Evolutionary conservation across 1,140 invertebrate species (phyloP).

Genomic region (Drosophila oshimai): DNA sequence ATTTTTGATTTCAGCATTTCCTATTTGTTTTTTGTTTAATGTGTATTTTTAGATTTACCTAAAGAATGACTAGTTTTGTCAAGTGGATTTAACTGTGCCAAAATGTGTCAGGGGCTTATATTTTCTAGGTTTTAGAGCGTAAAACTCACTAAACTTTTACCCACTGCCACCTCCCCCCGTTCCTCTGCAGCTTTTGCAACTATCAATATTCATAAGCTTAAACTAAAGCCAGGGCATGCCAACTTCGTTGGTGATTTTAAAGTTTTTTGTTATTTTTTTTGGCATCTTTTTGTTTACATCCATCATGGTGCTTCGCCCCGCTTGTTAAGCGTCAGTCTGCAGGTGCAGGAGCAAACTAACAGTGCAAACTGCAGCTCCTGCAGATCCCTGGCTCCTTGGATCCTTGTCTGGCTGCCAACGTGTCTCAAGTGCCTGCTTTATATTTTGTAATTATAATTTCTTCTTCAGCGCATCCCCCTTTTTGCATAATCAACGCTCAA

Average conservation of each 20-base stretch:
- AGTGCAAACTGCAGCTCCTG: neutral
- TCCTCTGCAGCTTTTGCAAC: neutral
- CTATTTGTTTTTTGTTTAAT: too few species aligned
- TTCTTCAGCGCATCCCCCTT: slow-evolving; percentile 8
- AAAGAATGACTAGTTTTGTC: neutral
- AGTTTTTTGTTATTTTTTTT: slow-evolving; percentile 1
- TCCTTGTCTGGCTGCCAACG: slow-evolving; percentile 40
- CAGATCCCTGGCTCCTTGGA: neutral
- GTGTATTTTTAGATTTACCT: too few species aligned
- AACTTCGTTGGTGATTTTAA: neutral
- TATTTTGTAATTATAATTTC: slow-evolving; percentile 79
- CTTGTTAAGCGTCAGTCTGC: slow-evolving; percentile 21
- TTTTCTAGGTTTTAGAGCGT: neutral
- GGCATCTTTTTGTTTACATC: slow-evolving; percentile 22
- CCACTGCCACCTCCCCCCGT: too few species aligned
- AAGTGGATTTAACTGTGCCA: neutral
- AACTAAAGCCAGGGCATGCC: neutral
- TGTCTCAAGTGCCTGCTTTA: slow-evolving; percentile 71
- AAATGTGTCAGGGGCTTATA: neutral
- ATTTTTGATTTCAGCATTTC: too few species aligned
- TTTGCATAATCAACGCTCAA: slow-evolving; percentile 59
- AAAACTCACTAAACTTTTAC: neutral
- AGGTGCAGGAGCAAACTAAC: slow-evolving; percentile 14
- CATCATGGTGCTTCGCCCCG: slow-evolving; percentile 7
- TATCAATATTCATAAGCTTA: slow-evolving; percentile 24